Conservation (phyloP, 2,113 vertebrate genomes). For the Chaetorhynchus papuensis region DNA sequence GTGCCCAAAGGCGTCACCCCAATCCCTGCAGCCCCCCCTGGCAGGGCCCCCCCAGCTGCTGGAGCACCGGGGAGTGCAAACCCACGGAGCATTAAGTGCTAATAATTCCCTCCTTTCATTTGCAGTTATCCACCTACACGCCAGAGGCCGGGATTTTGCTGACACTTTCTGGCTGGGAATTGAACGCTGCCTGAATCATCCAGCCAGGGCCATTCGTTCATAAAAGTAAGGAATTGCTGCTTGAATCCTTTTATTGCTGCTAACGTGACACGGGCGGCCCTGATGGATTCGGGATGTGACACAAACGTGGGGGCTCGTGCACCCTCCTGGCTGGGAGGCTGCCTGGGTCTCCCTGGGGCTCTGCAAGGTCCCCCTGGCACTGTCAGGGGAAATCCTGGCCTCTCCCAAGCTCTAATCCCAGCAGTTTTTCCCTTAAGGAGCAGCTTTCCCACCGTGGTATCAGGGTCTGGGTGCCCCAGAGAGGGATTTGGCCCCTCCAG, state of each 20-base stretch:
- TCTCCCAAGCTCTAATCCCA: neutral
- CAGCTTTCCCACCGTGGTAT: neutral
- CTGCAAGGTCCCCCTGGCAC: neutral
- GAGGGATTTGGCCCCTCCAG: neutral
- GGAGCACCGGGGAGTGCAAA: neutral
- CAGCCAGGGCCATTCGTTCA: constrained; percentile 51
- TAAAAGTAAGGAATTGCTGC: constrained; percentile 55
- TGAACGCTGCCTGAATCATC: constrained; percentile 59
- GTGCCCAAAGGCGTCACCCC: neutral
- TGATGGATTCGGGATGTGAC: neutral
- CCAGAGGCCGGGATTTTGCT: constrained; percentile 35
- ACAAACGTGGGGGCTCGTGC: neutral
- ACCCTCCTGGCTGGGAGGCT: neutral
- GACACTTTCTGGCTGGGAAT: constrained; percentile 44
- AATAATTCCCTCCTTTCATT: constrained; percentile 51
- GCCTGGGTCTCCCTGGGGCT: neutral
- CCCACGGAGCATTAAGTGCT: constrained; percentile 6
- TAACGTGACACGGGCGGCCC: neutral
- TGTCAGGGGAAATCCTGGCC: neutral
- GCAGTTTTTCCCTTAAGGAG: neutral
- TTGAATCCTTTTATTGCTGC: constrained; percentile 40
- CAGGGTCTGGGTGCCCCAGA: fast-evolving
- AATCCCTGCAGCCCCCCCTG: neutral
- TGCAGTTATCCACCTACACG: constrained; percentile 42
- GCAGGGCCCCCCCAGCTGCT: neutral